Evolutionary conservation across 2,888 invertebrate genomes (phyloP).

Genomic region (Ophion ventricosus): DNA sequence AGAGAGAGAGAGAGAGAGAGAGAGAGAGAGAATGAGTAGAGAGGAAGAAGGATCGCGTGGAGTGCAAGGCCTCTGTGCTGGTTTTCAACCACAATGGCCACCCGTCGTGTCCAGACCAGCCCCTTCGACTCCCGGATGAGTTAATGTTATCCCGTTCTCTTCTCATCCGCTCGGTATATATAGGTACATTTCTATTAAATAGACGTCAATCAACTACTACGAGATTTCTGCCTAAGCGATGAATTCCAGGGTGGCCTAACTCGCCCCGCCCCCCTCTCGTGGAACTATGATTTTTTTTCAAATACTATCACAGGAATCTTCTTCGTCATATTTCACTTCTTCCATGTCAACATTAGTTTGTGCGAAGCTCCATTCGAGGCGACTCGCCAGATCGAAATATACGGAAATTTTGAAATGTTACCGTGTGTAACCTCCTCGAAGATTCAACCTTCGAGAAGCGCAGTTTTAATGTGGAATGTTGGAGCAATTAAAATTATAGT

Average conservation of each 20-base stretch:
- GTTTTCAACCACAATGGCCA: conserved; percentile 81
- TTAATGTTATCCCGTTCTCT: conserved; percentile 78
- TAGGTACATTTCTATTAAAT: conserved; percentile 82
- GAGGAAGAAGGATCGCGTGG: conserved; percentile 68
- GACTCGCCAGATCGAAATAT: not conserved
- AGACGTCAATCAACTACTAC: conserved; percentile 79
- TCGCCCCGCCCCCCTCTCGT: not conserved
- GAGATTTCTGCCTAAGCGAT: conserved; percentile 68
- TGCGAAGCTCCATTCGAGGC: not conserved
- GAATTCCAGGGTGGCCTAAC: conserved; percentile 69
- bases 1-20: conserved; percentile 54
- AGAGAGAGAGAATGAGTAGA: conserved; percentile 48
- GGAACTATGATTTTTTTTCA: conserved; percentile 70
- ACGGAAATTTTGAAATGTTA: not conserved
- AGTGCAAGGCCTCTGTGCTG: conserved; percentile 70
- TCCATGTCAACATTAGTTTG: not conserved
- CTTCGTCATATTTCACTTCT: conserved; percentile 11
- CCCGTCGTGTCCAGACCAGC: conserved; percentile 80
- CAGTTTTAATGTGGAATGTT: not conserved
- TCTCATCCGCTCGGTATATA: conserved; percentile 70
- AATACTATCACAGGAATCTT: conserved; percentile 3
- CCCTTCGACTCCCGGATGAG: conserved; percentile 80
- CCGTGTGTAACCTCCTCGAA: not conserved
- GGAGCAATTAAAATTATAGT: not conserved
- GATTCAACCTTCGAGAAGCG: not conserved